A percentile compares a stretch with the other conserved stretches of the same genome.
Evolutionary conservation across 2,888 invertebrate species (phyloP).

Genomic region (Heterodera filipjevi): DNA sequence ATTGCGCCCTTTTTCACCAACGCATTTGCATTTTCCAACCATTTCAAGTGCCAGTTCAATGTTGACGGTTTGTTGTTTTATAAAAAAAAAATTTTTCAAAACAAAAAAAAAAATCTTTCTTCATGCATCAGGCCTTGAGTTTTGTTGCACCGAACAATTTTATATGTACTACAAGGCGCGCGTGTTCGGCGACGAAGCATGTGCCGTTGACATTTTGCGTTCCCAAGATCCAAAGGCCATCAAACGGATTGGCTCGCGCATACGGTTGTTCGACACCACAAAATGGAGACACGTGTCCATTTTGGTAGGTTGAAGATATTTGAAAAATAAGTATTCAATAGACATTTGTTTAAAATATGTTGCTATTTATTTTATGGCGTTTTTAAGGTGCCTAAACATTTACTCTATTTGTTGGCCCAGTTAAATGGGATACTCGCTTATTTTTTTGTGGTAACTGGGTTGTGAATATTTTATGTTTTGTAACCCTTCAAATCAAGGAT

Average conservation of each 20-base stretch:
- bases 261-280: conserved; percentile 17
- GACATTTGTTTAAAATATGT: too few species aligned
- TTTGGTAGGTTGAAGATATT: not conserved
- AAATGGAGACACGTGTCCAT: conserved; percentile 24
- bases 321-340: not conserved
- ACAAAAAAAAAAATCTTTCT: not conserved
- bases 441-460: too few species aligned
- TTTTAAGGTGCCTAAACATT: too few species aligned
- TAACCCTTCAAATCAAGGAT: too few species aligned
- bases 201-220: conserved; percentile 16
- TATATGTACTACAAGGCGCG: conserved; percentile 27
- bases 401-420: too few species aligned
- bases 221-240: not conserved
- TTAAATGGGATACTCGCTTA: too few species aligned
- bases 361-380: too few species aligned
- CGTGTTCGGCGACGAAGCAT: conserved; percentile 16
- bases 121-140: conserved; percentile 6
- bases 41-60: conserved; percentile 29
- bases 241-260: conserved; percentile 15
- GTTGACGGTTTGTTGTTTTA: conserved; percentile 28
- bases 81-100: not conserved
- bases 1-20: conserved; percentile 34
- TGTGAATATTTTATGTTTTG: too few species aligned
- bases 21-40: conserved; percentile 33
- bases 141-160: conserved; percentile 27